Percentiles rank a stretch among this genome's conserved stretches.
These are phyloP conservation scores for Phenganax stokvisi DNA, from an alignment of 92 coral and sea anemone genomes.

Conservation along the genomic window DNA sequence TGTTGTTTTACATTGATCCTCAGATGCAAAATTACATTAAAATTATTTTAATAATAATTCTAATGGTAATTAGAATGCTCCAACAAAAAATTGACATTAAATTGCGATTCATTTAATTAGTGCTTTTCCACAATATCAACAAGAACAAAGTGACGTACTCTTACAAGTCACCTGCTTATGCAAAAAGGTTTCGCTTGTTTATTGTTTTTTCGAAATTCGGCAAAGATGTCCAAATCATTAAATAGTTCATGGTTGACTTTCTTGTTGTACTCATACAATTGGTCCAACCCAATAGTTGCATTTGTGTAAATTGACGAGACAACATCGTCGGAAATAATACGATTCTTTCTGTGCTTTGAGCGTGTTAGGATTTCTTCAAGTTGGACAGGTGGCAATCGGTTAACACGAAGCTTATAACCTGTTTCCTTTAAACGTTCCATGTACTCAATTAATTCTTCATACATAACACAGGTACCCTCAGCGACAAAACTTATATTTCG, in stretches of 20 bases:
- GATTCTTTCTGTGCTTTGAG: slow-evolving; percentile 70
- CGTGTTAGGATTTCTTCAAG: slow-evolving; percentile 60
- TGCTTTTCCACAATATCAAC: no score
- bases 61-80: no score
- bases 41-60: no score
- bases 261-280: slow-evolving; percentile 61
- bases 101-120: no score
- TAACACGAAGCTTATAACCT: slow-evolving; percentile 74
- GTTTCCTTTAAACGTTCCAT: slow-evolving; percentile 73
- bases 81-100: no score
- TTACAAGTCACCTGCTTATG: background rate
- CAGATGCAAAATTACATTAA: no score
- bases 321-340: slow-evolving; percentile 75
- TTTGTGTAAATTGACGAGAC: slow-evolving; percentile 68
- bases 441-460: slow-evolving; percentile 74
- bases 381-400: slow-evolving; percentile 63
- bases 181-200: background rate
- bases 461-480: slow-evolving; percentile 94
- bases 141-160: no score
- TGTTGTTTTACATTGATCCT: no score
- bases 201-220: background rate
- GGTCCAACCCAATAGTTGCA: slow-evolving; percentile 63
- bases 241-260: slow-evolving; percentile 49
- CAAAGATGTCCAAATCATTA: slow-evolving; percentile 56
- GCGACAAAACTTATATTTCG: slow-evolving; percentile 91